Evolutionary conservation across 2,888 invertebrate species (phyloP).

Genomic region (Labia minor): DNA sequence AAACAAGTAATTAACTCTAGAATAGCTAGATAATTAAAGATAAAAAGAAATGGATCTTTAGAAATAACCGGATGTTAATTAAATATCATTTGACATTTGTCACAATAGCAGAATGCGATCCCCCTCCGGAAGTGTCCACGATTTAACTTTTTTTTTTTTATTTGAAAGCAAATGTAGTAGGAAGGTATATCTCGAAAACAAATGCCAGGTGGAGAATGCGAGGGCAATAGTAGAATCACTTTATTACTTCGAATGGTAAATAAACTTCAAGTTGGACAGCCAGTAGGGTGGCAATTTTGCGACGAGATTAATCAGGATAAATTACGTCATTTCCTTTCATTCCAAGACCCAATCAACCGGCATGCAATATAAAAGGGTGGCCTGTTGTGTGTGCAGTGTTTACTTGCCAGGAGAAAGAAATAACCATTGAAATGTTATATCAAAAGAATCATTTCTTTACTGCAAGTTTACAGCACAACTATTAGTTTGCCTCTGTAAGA

Average conservation of each 20-base stretch:
- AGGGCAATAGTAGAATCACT: neutral
- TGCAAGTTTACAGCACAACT: no score
- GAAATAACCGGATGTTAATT: no score
- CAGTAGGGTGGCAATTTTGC: constrained; percentile 1
- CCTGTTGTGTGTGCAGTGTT: neutral
- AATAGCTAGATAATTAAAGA: no score
- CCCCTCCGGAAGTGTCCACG: no score
- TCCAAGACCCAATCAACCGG: neutral
- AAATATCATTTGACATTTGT: no score
- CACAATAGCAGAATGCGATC: no score
- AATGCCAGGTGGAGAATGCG: neutral
- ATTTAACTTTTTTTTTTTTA: no score
- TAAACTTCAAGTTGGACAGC: neutral
- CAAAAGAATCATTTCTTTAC: neutral
- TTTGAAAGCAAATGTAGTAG: neutral
- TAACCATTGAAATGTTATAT: neutral
- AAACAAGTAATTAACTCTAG: no score
- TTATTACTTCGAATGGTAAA: constrained; percentile 1
- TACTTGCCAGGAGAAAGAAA: neutral
- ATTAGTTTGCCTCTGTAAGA: no score
- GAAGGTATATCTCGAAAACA: neutral
- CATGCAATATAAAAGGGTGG: neutral
- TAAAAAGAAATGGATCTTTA: no score
- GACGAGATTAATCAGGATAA: neutral
- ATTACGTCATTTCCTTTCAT: constrained; percentile 13